Evolutionary conservation across 1,140 invertebrate species (phyloP), one percentile per base, ranked within the genome.

Genomic region (Drosophila tropicalis): DNA sequence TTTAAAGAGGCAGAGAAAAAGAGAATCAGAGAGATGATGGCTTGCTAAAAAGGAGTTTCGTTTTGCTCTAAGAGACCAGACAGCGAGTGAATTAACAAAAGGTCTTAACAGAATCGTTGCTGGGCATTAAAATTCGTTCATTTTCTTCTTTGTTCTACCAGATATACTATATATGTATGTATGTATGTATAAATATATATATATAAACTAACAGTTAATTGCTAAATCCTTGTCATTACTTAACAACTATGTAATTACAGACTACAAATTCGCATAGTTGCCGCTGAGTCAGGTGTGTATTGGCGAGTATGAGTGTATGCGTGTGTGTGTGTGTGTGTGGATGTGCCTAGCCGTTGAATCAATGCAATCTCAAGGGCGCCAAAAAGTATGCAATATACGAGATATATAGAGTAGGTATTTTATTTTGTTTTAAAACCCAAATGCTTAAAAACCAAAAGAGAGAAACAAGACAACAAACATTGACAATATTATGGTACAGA

Each of bases 301-400:
- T 5, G 29, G 68, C 51, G 63, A 41, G 34, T 61, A 3, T 47
- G 44, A 15, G 15, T 19, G 17, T 12, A 13, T 58, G 32, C 47
- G 44, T 56, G 44, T 67, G 36, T 64, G 44, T 40, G 51, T 13
- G 13, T 39, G 32, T 51, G 56, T 56, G 60, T 60, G 34, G 51
- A 39, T 41, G 62, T 79, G 79, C 83, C 84, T 89, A 86, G 75
- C 64, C 74, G 61, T 61, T 77, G 56, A 65, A 86, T 82, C 76
- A 87, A 86, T 86, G 82, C 83, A 86, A 79, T 83, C 69, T 86
- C 76, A 87, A 87, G 79, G 82, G 70, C 79, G 63, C 70, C 83
- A 82, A 85, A 80, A 86, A 67, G 61, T 87, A 86, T 86, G 82
- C 82, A 86, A 79, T 86, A 87, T 82, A 81, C 81, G 75, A 57